phyloP scores from a whole-genome alignment of 2,797 vertebrate genomes.

The Cuculus canorus region DNA sequence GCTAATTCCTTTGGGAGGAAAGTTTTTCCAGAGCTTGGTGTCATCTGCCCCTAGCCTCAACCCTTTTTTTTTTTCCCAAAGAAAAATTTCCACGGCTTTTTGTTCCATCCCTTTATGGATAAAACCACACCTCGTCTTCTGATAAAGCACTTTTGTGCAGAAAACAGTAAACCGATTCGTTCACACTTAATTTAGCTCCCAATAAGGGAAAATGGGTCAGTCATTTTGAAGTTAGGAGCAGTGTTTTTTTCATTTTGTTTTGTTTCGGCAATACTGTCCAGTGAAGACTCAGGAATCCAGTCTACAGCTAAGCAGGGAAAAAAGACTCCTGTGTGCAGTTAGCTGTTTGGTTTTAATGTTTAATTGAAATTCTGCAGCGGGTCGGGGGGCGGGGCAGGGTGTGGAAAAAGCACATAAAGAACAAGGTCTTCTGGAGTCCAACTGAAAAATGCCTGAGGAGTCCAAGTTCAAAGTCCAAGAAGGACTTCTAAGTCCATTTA shows the following conservation, averaged over 20 bases:
- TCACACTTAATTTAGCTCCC: slow-evolving; percentile 58
- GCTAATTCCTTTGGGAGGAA: slow-evolving; percentile 46
- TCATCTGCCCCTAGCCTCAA: slow-evolving; percentile 15
- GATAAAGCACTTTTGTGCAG: slow-evolving; percentile 38
- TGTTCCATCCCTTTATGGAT: not conserved
- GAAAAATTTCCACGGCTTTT: slow-evolving; percentile 31
- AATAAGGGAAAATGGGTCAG: slow-evolving; percentile 55
- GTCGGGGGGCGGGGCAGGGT: not conserved
- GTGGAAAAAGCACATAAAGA: not conserved
- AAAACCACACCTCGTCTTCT: slow-evolving; percentile 31
- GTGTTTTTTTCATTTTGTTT: not conserved
- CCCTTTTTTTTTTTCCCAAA: not conserved
- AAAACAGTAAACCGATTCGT: not conserved
- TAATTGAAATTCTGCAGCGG: not conserved
- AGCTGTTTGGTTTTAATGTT: not conserved
- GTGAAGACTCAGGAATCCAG: not conserved
- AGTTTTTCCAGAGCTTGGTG: slow-evolving; percentile 33
- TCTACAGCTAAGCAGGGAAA: not conserved
- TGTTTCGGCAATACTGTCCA: not conserved
- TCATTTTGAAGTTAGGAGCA: slow-evolving; percentile 1
- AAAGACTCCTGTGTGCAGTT: not conserved
- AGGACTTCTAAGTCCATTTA: not conserved
- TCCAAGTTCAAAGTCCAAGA: not conserved
- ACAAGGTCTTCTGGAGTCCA: not conserved
- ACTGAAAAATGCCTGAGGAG: not conserved